These are phyloP conservation scores for Daboia siamensis DNA, from an alignment of 2,113 vertebrate genomes.

Conservation along the genomic window DNA sequence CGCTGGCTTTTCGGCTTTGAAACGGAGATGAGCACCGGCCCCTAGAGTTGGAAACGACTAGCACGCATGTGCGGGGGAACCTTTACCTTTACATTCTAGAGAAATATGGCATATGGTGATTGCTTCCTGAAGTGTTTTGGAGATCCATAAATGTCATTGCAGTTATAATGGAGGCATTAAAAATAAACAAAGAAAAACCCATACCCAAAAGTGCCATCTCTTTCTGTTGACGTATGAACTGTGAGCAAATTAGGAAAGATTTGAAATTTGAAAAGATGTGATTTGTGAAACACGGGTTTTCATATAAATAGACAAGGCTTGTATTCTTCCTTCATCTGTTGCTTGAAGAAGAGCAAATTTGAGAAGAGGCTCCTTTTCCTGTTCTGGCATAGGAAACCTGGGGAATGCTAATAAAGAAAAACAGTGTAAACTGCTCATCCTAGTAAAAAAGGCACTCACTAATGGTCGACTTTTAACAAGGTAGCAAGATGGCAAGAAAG, in stretches of 20 bases:
- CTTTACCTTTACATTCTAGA: neutral
- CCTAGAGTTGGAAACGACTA: no score
- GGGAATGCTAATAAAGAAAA: neutral
- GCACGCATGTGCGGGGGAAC: no score
- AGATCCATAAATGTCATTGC: neutral
- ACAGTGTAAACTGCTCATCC: conserved; percentile 3
- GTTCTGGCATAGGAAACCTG: neutral
- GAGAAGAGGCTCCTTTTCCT: neutral
- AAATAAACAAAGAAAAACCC: neutral
- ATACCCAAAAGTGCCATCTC: neutral
- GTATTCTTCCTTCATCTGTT: neutral
- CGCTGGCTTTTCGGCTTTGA: no score
- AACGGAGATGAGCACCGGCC: no score
- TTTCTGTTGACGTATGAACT: neutral
- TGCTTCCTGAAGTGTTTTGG: neutral
- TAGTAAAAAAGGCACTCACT: conserved; percentile 11
- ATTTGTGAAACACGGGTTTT: neutral
- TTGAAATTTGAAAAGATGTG: neutral
- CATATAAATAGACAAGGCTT: neutral
- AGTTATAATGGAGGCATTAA: neutral
- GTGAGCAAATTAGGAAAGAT: neutral
- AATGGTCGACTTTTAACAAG: conserved; percentile 23
- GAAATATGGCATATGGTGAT: neutral
- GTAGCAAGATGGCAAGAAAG: conserved; percentile 25
- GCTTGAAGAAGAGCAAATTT: neutral